These are phyloP conservation scores for Agelastica alni DNA, from an alignment of 2,888 invertebrate genomes.

Conservation along the genomic window DNA sequence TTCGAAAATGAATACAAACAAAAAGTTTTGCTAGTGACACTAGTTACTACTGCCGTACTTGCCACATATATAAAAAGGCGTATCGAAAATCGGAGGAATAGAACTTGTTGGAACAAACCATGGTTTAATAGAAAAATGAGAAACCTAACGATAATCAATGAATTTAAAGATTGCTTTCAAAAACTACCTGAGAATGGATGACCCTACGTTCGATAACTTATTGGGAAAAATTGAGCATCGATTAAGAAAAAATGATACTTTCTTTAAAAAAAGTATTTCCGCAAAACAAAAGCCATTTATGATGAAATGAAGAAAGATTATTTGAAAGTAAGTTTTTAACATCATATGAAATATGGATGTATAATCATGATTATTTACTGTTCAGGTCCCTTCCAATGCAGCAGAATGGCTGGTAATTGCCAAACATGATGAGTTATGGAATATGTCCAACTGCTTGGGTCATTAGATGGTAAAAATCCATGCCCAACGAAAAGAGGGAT, in stretches of 20 bases:
- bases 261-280: neutral
- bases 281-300: neutral
- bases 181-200: conserved; percentile 1
- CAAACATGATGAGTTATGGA: neutral
- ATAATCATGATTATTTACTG: too few species aligned
- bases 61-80: too few species aligned
- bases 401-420: neutral
- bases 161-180: neutral
- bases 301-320: neutral
- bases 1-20: too few species aligned
- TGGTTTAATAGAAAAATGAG: neutral
- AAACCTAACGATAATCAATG: neutral
- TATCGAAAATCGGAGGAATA: too few species aligned
- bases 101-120: neutral
- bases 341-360: neutral
- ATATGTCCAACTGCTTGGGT: neutral
- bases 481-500: neutral
- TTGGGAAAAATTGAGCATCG: neutral
- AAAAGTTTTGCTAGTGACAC: too few species aligned
- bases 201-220: neutral
- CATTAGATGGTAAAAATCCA: neutral
- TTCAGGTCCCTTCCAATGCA: neutral
- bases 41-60: too few species aligned
- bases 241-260: neutral
- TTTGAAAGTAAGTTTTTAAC: neutral